phyloP scores from a whole-genome alignment of 2,888 invertebrate species.

The Tromatobia lineatoria region DNA sequence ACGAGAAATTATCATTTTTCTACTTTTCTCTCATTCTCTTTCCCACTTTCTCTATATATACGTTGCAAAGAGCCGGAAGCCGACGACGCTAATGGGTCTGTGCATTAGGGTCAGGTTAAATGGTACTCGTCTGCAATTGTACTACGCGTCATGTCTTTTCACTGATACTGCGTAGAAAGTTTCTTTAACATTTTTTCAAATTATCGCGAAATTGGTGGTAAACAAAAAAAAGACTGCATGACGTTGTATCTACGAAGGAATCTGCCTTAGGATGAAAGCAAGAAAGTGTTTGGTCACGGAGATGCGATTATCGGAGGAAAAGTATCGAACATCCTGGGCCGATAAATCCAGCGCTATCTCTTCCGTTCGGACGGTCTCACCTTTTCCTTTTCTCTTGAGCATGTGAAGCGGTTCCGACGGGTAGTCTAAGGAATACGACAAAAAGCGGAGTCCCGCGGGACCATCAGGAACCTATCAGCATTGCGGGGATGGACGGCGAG shows the following conservation, averaged over 20 bases:
- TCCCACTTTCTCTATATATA: slow-evolving; percentile 37
- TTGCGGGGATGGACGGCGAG: slow-evolving; percentile 37
- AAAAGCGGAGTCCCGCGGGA: slow-evolving; percentile 57
- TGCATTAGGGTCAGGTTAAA: slow-evolving; percentile 60
- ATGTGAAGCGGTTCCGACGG: slow-evolving; percentile 51
- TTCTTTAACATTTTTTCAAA: background rate
- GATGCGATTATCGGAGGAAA: background rate
- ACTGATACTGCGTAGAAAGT: background rate
- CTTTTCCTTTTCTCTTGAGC: slow-evolving; percentile 7
- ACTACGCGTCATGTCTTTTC: background rate
- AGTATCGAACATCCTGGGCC: background rate
- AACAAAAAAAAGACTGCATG: background rate
- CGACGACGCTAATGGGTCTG: slow-evolving; percentile 64
- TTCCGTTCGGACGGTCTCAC: slow-evolving; percentile 57
- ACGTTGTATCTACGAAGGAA: background rate
- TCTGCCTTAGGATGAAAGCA: background rate
- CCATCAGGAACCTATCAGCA: slow-evolving; percentile 64
- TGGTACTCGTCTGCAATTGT: slow-evolving; percentile 38
- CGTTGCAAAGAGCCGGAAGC: slow-evolving; percentile 71
- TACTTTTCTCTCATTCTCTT: slow-evolving; percentile 8
- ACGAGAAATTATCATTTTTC: slow-evolving; percentile 79
- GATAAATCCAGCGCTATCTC: slow-evolving; percentile 52
- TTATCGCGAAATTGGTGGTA: background rate
- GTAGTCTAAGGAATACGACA: slow-evolving; percentile 40
- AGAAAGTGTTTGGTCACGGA: slow-evolving; percentile 18